phyloP scores from a whole-genome alignment of 2,888 invertebrate genomes.

The Ophion slaviceki region DNA sequence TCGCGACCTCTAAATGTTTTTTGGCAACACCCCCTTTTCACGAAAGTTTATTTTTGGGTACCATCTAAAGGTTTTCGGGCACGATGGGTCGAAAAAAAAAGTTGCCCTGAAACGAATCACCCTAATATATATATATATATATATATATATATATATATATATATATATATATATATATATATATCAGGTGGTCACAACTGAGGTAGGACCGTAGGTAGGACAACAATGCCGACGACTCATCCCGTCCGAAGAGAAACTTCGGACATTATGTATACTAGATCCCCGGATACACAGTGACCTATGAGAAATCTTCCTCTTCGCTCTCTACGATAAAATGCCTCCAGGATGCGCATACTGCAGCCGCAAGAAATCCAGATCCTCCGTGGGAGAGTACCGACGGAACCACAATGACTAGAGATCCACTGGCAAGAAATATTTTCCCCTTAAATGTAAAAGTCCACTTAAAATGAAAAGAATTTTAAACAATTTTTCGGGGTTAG shows the following conservation, averaged over 20 bases:
- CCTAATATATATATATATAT: not conserved
- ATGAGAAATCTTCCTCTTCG: conserved; percentile 38
- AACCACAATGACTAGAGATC: conserved; percentile 28
- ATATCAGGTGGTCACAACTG: not conserved
- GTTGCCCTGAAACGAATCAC: too few species aligned
- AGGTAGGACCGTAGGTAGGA: not conserved
- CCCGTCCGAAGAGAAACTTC: conserved; percentile 15
- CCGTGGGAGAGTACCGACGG: conserved; percentile 23
- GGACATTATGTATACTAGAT: conserved; percentile 13
- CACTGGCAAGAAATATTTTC: conserved; percentile 51
- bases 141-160: not conserved
- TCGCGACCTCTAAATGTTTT: too few species aligned
- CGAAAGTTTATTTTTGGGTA: too few species aligned
- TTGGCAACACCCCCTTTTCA: too few species aligned
- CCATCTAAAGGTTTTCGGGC: too few species aligned
- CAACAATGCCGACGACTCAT: conserved; percentile 12
- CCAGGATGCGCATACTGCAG: conserved; percentile 21
- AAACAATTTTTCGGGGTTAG: too few species aligned
- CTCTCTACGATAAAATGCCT: conserved; percentile 24
- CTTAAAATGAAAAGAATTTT: too few species aligned
- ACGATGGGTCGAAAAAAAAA: too few species aligned
- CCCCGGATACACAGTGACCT: conserved; percentile 1
- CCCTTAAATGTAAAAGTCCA: conserved; percentile 6
- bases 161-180: not conserved
- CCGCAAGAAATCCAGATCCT: conserved; percentile 48